A percentile compares a stretch with the other conserved stretches of the same genome.
These are phyloP conservation scores for Sphecodes monilicornis DNA, from an alignment of 2,888 invertebrate species.

Conservation along the genomic window DNA sequence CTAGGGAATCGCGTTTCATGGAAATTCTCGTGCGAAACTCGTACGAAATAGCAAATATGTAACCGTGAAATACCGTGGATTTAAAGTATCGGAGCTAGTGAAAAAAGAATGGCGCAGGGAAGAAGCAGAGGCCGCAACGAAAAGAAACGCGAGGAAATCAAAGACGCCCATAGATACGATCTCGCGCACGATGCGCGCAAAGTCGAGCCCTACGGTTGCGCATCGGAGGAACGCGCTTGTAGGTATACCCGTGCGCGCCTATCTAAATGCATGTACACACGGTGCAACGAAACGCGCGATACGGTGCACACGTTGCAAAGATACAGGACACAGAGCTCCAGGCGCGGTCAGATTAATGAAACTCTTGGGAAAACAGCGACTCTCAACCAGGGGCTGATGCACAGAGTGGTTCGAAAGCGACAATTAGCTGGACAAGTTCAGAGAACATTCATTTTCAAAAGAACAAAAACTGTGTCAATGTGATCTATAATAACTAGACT, in stretches of 20 bases:
- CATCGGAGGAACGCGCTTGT: conserved; percentile 1
- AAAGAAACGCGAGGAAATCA: conserved; percentile 1
- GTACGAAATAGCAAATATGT: neutral
- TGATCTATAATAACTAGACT: too few relatives aligned
- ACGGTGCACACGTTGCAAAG: conserved; percentile 64
- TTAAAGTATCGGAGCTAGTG: neutral
- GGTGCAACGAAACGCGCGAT: conserved; percentile 60
- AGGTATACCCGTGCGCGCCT: neutral
- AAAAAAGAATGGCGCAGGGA: neutral
- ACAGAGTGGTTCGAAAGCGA: neutral
- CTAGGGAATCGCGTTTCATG: too few relatives aligned
- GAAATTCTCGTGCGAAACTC: neutral
- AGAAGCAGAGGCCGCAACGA: neutral
- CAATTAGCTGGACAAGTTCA: neutral
- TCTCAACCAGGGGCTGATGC: conserved; percentile 69
- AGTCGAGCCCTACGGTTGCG: conserved; percentile 26
- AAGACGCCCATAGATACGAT: conserved; percentile 17
- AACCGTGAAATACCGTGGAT: neutral
- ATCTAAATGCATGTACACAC: conserved; percentile 10
- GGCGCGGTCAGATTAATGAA: conserved; percentile 82
- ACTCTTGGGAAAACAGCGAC: conserved; percentile 73
- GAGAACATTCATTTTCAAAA: neutral
- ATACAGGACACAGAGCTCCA: conserved; percentile 73
- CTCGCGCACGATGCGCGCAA: conserved; percentile 2
- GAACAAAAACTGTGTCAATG: too few relatives aligned